A percentile compares a stretch with the other conserved stretches of the same genome.
These are phyloP conservation scores for Trichonephila inaurata DNA, from an alignment of 1,140 invertebrate species.

Conservation along the genomic window DNA sequence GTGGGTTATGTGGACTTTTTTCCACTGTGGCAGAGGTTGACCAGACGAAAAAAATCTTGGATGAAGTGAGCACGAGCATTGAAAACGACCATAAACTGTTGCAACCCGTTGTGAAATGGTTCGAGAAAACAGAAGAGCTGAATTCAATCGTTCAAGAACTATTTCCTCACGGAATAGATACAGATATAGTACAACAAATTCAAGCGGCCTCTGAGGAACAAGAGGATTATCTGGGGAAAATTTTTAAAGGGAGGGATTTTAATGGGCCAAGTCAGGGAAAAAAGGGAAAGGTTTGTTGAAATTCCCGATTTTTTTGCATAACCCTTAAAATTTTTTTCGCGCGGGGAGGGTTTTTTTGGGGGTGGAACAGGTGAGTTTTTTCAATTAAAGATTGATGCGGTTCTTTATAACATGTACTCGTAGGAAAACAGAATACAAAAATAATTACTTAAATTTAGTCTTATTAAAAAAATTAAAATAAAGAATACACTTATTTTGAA, in stretches of 20 bases:
- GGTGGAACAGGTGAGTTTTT: constrained; percentile 45
- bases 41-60: constrained; percentile 4
- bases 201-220: constrained; percentile 12
- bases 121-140: constrained; percentile 8
- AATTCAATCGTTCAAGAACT: constrained; percentile 7
- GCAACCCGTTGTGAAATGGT: not conserved
- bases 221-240: not conserved
- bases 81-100: not conserved
- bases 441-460: too few species aligned
- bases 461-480: too few species aligned
- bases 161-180: constrained; percentile 43
- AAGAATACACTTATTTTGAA: too few species aligned
- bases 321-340: constrained; percentile 9
- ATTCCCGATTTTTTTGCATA: constrained; percentile 26
- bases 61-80: not conserved
- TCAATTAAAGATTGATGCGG: too few species aligned
- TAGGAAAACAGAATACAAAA: too few species aligned
- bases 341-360: not conserved
- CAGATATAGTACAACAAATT: not conserved
- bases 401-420: too few species aligned
- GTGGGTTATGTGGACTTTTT: constrained; percentile 18
- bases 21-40: constrained; percentile 20
- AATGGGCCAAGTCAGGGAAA: not conserved
- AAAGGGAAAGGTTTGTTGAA: not conserved
- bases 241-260: not conserved